Percentiles rank a stretch among this genome's conserved stretches.
Evolutionary conservation across 1,140 invertebrate genomes (phyloP).

Genomic region (Akabosia matsudoensis): DNA sequence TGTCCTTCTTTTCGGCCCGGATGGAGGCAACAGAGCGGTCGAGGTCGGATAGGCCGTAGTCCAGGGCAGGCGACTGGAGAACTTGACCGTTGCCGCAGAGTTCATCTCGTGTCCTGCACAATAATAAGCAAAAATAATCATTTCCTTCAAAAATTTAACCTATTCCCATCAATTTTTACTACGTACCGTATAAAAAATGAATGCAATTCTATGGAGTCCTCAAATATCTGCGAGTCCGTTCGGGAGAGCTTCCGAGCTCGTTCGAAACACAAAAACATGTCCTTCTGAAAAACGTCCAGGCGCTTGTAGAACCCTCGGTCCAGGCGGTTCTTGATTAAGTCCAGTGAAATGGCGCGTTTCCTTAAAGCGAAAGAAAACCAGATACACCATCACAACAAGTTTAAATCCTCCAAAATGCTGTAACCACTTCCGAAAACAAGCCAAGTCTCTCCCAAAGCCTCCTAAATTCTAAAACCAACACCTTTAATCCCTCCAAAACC

Average conservation of each 20-base stretch:
- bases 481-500: too few species aligned
- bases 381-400: neutral
- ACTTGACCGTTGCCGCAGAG: constrained; percentile 71
- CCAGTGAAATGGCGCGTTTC: constrained; percentile 72
- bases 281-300: constrained; percentile 92
- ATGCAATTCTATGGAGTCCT: constrained; percentile 92
- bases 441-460: too few species aligned
- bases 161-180: constrained; percentile 11
- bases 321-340: constrained; percentile 77
- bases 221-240: constrained; percentile 89
- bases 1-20: constrained; percentile 70
- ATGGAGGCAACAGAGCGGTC: constrained; percentile 69
- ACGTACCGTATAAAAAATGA: constrained; percentile 74
- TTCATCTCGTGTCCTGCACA: constrained; percentile 53
- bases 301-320: constrained; percentile 86
- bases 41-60: constrained; percentile 71
- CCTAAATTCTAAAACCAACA: too few species aligned
- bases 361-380: constrained; percentile 53
- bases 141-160: neutral
- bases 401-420: too few species aligned
- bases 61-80: constrained; percentile 80
- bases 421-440: too few species aligned
- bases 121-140: neutral
- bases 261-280: constrained; percentile 91
- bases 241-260: constrained; percentile 78